A percentile compares a stretch with the other conserved stretches of the same genome.
phyloP scores from a whole-genome alignment of 2,888 invertebrate genomes.

The Phalera bucephala region DNA sequence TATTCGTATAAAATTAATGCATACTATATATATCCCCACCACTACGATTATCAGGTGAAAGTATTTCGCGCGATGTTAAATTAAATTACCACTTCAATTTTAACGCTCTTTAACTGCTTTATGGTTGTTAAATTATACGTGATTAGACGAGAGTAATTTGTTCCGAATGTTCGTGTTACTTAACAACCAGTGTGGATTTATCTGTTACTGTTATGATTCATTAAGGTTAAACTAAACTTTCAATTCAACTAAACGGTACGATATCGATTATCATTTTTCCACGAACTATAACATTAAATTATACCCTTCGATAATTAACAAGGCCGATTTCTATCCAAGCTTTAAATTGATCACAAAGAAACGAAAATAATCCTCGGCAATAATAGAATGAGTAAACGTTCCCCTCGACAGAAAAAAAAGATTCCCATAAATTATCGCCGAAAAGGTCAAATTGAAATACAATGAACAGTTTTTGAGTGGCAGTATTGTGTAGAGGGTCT shows the following conservation, averaged over 20 bases:
- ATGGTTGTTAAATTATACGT: conserved; percentile 3
- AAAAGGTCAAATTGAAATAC: conserved; percentile 84
- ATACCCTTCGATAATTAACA: conserved; percentile 34
- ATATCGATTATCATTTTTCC: conserved; percentile 38
- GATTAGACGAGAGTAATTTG: conserved; percentile 5
- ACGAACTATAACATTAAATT: conserved; percentile 33
- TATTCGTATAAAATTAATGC: no score
- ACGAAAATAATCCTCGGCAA: no score
- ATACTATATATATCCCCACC: no score
- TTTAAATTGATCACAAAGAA: conserved; percentile 65
- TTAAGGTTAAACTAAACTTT: background rate
- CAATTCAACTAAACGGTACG: background rate
- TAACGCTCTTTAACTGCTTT: conserved; percentile 2
- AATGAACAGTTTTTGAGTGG: conserved; percentile 83
- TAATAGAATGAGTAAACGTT: conserved; percentile 78
- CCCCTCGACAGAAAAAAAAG: conserved; percentile 63
- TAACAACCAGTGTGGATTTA: background rate
- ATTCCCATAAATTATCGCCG: conserved; percentile 81
- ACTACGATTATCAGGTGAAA: no score
- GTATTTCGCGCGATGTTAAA: conserved; percentile 5
- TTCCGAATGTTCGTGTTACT: background rate
- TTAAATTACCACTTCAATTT: conserved; percentile 3
- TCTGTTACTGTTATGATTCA: conserved; percentile 5
- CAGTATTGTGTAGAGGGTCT: conserved; percentile 77
- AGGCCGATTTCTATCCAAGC: conserved; percentile 44